Evolutionary conservation across 2,888 invertebrate genomes (phyloP), one percentile per base, ranked within the genome.

Genomic region (Ypsolopha scabrella): DNA sequence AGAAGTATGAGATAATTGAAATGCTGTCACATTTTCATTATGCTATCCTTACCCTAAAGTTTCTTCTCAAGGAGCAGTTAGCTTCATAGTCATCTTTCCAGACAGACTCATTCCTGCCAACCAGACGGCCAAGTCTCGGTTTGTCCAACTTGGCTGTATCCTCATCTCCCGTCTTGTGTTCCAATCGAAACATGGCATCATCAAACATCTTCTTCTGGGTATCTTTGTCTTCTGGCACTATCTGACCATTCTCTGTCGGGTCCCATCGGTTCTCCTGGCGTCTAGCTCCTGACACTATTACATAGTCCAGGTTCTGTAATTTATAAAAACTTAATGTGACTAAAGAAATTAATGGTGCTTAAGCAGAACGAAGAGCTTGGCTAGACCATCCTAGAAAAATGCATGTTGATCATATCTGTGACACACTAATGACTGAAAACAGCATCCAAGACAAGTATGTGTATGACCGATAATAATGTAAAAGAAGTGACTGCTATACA

Each of bases 231-330:
- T 96, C 96, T 0, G 96, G 94, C 0, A 96, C 94, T 53, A 96
- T 90, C 72, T 98, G 98, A 48, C 94, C 98, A 87, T 99, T 98
- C 62, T 97, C 93, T 37, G 92, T 91, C 0, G 99, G 98, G 80
- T 99, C 99, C 98, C 99, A 99, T 58, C 99, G 89, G 73, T 97
- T 96, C 75, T 99, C 99, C 77, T 99, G 99, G 0, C 99, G 87
- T 60, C 97, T 88, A 2, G 99, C 99, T 0, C 99, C 99, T 51
- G 94, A 95, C 11, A 98, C 89, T 64, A 99, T 95, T 0, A 95
- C 93, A 87, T 99, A 99, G 75, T 99, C 99, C 62, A 99, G 88
- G 81, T 99, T 99, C 95, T 96, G 75, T 24, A 88, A 87, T 9
- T 36, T 14, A 6, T 41, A 41, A 8, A 44, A 51, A 24, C 4